Evolutionary conservation across 2,797 vertebrate genomes (phyloP).

Genomic region (Hafferia zeledoni): DNA sequence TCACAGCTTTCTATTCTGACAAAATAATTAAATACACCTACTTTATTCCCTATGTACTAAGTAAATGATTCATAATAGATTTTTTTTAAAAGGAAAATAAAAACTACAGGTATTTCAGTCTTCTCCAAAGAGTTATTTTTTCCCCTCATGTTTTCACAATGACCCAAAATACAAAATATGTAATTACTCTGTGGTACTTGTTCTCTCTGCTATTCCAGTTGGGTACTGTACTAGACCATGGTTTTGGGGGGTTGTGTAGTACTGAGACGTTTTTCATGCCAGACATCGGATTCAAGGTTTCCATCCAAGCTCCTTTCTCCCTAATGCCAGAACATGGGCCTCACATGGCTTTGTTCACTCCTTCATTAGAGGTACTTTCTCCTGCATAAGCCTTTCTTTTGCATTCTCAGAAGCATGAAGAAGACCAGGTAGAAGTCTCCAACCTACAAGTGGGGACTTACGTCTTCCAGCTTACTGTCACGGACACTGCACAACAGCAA

Average conservation of each 20-base stretch:
- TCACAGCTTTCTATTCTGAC: background rate
- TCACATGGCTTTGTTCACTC: background rate
- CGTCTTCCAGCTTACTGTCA: constrained; percentile 86
- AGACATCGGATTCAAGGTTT: background rate
- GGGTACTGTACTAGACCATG: background rate
- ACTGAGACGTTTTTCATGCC: background rate
- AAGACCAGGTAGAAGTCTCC: constrained; percentile 81
- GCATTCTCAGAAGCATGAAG: constrained; percentile 72
- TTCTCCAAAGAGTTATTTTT: background rate
- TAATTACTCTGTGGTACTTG: background rate
- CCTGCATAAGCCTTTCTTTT: constrained; percentile 3
- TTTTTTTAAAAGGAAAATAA: background rate
- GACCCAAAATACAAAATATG: background rate
- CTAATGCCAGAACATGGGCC: background rate
- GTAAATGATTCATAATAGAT: background rate
- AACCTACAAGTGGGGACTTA: constrained; percentile 89
- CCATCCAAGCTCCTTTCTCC: background rate
- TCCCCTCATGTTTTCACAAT: background rate
- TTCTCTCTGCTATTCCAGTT: background rate
- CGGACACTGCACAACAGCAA: constrained; percentile 74
- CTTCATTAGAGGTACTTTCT: background rate
- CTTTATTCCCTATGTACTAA: background rate
- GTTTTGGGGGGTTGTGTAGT: background rate
- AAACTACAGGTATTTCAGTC: background rate
- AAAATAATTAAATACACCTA: background rate